Percentiles rank a stretch among this genome's conserved stretches.
phyloP scores from a whole-genome alignment of 2,888 invertebrate species.

The Piscicola geometra region DNA sequence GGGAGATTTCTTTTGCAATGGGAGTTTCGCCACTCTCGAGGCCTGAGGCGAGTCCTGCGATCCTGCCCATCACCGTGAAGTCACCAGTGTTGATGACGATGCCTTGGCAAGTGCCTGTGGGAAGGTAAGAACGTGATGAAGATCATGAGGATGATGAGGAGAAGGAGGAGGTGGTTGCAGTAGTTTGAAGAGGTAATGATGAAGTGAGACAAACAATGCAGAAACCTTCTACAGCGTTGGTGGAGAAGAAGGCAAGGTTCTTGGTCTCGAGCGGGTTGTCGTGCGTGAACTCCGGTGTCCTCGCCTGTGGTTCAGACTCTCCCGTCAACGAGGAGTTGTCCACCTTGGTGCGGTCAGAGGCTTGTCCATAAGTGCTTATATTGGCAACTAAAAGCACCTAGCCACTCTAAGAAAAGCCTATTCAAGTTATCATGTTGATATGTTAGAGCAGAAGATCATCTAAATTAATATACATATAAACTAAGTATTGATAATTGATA shows the following conservation, averaged over 20 bases:
- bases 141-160: no score
- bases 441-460: no score
- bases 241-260: slow-evolving; percentile 76
- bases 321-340: slow-evolving; percentile 71
- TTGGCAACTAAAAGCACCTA: no score
- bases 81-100: slow-evolving; percentile 55
- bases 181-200: not conserved
- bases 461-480: no score
- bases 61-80: slow-evolving; percentile 57
- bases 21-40: slow-evolving; percentile 72
- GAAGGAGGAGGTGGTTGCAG: no score
- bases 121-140: not conserved
- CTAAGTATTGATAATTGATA: no score
- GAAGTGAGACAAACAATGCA: not conserved
- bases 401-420: no score
- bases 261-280: slow-evolving; percentile 70
- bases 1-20: slow-evolving; percentile 96
- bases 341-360: no score
- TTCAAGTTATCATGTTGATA: no score
- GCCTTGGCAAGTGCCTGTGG: slow-evolving; percentile 53
- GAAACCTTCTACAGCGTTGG: slow-evolving; percentile 70
- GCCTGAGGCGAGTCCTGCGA: slow-evolving; percentile 57
- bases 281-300: slow-evolving; percentile 65
- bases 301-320: slow-evolving; percentile 68
- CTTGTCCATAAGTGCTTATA: no score